These are phyloP conservation scores for Drosophila nasuta DNA, from an alignment of 1,140 invertebrate genomes.

Conservation along the genomic window DNA sequence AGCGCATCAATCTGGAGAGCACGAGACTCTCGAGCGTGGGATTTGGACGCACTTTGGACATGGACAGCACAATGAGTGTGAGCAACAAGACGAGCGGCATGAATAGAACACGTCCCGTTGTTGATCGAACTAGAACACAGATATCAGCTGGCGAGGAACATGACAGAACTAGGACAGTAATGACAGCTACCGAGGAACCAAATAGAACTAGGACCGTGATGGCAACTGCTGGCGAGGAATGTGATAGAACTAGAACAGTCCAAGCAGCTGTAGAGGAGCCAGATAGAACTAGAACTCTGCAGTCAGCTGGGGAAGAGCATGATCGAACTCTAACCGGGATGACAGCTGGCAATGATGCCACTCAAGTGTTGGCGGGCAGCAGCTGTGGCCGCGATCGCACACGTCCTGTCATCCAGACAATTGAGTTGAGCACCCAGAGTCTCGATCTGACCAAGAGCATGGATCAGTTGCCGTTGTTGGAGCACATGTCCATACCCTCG, in stretches of 20 bases:
- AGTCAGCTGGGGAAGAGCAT: not conserved
- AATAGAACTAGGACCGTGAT: too few relatives aligned
- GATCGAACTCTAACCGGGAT: constrained; percentile 1
- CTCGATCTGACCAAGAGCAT: constrained; percentile 59
- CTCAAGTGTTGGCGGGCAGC: constrained; percentile 24
- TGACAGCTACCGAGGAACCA: too few relatives aligned
- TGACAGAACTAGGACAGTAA: not conserved
- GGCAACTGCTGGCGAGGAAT: too few relatives aligned
- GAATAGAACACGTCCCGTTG: constrained; percentile 6
- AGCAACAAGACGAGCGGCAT: not conserved
- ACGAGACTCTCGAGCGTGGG: constrained; percentile 43
- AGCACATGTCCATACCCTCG: constrained; percentile 74
- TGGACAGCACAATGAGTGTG: constrained; percentile 18
- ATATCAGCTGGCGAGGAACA: too few relatives aligned
- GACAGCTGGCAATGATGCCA: constrained; percentile 31
- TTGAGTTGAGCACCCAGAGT: constrained; percentile 16
- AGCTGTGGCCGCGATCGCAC: constrained; percentile 31
- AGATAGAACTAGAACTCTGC: too few relatives aligned
- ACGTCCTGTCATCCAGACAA: constrained; percentile 24
- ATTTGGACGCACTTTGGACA: constrained; percentile 49
- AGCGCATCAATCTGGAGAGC: constrained; percentile 31
- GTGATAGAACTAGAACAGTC: too few relatives aligned
- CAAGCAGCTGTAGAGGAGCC: not conserved
- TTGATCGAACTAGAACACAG: not conserved
- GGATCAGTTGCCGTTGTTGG: constrained; percentile 71